Conservation (phyloP, 2,888 invertebrate species). For the Acleris cristana region DNA sequence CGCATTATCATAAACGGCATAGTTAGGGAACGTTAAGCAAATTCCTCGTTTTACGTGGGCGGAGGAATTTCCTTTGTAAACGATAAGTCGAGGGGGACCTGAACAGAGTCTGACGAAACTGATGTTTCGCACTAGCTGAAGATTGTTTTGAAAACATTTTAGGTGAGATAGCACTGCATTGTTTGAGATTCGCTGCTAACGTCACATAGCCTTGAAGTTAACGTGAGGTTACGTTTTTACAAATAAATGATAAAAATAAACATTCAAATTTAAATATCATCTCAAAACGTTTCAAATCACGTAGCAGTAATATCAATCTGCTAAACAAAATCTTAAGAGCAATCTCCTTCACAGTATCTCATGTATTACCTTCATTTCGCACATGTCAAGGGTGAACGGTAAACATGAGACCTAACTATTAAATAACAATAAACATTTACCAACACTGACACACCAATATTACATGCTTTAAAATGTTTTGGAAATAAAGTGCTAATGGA, state of each 20-base stretch:
- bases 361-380: slow-evolving; percentile 23
- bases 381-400: slow-evolving; percentile 34
- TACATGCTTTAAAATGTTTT: slow-evolving; percentile 3
- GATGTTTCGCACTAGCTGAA: neutral
- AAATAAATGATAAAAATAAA: neutral
- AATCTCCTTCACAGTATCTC: slow-evolving; percentile 19
- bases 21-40: slow-evolving; percentile 41
- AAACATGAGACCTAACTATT: slow-evolving; percentile 18
- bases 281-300: neutral
- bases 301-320: neutral
- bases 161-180: slow-evolving; percentile 12
- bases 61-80: slow-evolving; percentile 49
- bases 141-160: slow-evolving; percentile 6
- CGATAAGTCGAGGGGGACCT: slow-evolving; percentile 20
- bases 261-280: neutral
- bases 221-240: neutral
- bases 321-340: slow-evolving; percentile 3
- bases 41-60: slow-evolving; percentile 45
- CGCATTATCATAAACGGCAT: slow-evolving; percentile 35
- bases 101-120: slow-evolving; percentile 8
- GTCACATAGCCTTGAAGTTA: neutral
- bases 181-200: neutral
- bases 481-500: slow-evolving; percentile 11
- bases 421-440: slow-evolving; percentile 13
- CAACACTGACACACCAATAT: slow-evolving; percentile 2